Base-by-base conservation (phyloP, 2,888 invertebrate species). In the Scaeva pyrastri region DNA sequence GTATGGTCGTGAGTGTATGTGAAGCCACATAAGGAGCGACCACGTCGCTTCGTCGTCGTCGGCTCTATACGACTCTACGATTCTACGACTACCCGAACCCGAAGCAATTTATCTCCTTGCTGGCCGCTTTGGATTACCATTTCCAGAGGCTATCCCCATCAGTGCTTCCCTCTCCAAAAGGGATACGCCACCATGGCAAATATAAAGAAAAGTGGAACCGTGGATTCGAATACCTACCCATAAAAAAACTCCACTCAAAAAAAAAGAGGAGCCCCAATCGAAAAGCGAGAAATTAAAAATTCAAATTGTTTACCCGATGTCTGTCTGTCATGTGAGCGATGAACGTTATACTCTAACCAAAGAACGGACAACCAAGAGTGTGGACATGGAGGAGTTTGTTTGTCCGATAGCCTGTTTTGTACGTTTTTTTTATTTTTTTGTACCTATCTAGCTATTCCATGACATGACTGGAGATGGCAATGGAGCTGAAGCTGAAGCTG, bases 281-380 rank as follows among this genome's bases (percentile, higher is more conserved):
- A 81, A 81, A 77, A 74, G 74, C 70, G 71, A 78, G 71, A 78
- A 83, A 83, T 87, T 87, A 87, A 87, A 87, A 87, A 87, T 87
- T 87, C 82, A 83, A 87, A 87, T 83, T 87, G 87, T 87, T 87
- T 87, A 75, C 78, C 48, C 87, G 78, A 72, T 62, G 87, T 87
- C 87, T 87, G 73, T 71, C 68, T 23, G 82, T 86, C 77, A 86
- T 82, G 62, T 82, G 77, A 86, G 82, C 81, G 81, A 56, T 43
- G 55, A 21, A 52, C 21, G 21, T 60, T 60, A 41, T 58, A 14
- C 50, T 39, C 48, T 5, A 1, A n/a, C 36, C 45, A 45, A 45
- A 16, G 64, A 64, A 26, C 64, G 26, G 31, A 45, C 16, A 48
- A 45, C 16, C 31, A 7, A 3, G 60, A 72, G 31, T 55, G 72